Base-by-base conservation (phyloP, 2,797 vertebrate species). In the Furcifer pardalis region DNA sequence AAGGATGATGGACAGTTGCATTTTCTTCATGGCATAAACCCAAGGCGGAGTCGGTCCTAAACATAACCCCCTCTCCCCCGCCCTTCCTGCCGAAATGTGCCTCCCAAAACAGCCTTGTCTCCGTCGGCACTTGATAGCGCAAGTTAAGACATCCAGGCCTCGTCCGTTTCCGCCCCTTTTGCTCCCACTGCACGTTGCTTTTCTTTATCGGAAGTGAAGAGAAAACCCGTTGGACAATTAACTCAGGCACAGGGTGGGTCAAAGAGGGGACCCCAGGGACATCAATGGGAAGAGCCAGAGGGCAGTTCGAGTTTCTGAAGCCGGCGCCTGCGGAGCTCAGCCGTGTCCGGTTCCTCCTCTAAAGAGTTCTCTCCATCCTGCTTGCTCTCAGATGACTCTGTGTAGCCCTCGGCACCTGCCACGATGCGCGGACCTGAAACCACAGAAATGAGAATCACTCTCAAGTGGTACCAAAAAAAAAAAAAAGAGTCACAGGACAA, bases 291-390 rank as follows among this genome's bases (percentile, higher is more conserved):
- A 86, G 96, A 92, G 1, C 95, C 90, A 0, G 94, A 86, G 0
- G 96, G 90, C 0, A 97, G 97, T 90, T 97, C 97, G n/a, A 99
- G 92, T 89, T 98, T 99, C 2, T 97, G 97, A 46, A 99, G 97
- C 23, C 98, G 97, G 5, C 98, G 96, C 27, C 97, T 95, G 74
- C 98, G 96, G 66, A 98, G 92, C 90, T 99, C 98, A 0, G 96
- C 97, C 0, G 97, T 91, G 2, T 97, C 97, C 0, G 97, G 98
- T 2, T 95, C 98, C 0, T 95, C 97, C 0, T 91, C 95, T 5
- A 95, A 95, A 0, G 89, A 91, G 0, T 89, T 93, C 60, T 68
- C 93, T 44, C 78, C 93, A 3, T 95, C 95, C 1, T 80, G 85
- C 25, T 80, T 66, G 2, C 19, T 77, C 0, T 92, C 92, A 1